Evolutionary conservation across 1,140 invertebrate genomes (phyloP), one percentile per base, ranked within the genome.

Genomic region (Eupristina koningsbergeri): DNA sequence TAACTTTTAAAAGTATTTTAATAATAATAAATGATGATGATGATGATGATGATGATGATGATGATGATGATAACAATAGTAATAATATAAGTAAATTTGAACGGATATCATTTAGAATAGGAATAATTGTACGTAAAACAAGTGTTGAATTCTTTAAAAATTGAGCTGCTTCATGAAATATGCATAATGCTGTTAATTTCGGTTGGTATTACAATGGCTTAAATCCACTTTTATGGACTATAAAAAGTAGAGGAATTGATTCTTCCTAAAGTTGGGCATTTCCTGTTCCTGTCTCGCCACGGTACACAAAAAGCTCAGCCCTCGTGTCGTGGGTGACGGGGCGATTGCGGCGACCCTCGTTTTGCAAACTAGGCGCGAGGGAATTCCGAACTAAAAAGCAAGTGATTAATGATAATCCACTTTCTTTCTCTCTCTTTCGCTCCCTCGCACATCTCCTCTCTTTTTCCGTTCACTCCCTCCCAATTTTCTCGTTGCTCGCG

Each of bases 331-430:
- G 87, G 88, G 87, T 92, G 91, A 92, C 91, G 88, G 87, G 87
- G 90, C 91, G 87, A 87, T 91, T 91, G 89, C 87, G 86, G 31
- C 88, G 88, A 90, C 90, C 89, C 90, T 91, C 89, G 86, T 91
- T 89, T 88, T 89, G 89, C 91, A 91, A 92, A 92, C 89, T 90
- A 91, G 89, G 88, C 90, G 89, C 90, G 88, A 91, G 91, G 90
- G 91, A 91, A 91, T 92, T 91, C 89, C 89, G 81, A 86, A 88
- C 89, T 92, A 92, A 92, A 91, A 92, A 91, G 89, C 89, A 81
- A 87, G 88, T 92, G 91, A 92, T 92, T 92, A 91, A 92, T 92
- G 91, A 91, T 90, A 87, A 87, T 80, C 81, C 88, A 86, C 1
- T 76, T 50, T 79, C n/a, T 36, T 76, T 64, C 80, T 76, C 58